Percentiles rank a stretch among this genome's conserved stretches.
Evolutionary conservation across 2,797 vertebrate genomes (phyloP).

Genomic region (Ciconia nigra): DNA sequence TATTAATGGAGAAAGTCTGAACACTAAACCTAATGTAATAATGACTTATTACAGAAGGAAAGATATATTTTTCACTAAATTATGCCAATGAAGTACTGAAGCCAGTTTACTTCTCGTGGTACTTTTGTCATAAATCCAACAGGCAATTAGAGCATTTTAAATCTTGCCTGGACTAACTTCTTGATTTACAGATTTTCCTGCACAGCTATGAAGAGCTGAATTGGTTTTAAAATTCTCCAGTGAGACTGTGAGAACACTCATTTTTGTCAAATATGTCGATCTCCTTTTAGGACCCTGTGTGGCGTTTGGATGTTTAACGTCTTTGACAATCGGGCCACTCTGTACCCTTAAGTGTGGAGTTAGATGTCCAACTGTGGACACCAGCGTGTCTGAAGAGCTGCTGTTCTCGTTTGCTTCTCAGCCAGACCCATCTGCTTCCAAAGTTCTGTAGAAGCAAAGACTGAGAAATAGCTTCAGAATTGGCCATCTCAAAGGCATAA

Average conservation of each 20-base stretch:
- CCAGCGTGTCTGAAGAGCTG: neutral
- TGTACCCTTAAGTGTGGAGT: neutral
- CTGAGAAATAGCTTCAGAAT: neutral
- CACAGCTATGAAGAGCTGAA: neutral
- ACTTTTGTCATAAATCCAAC: constrained; percentile 63
- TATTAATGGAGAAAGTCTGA: neutral
- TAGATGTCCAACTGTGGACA: neutral
- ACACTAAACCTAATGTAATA: neutral
- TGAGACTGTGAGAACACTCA: neutral
- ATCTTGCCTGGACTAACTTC: constrained; percentile 55
- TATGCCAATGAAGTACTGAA: constrained; percentile 1
- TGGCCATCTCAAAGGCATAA: neutral
- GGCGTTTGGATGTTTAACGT: neutral
- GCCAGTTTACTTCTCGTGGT: constrained; percentile 42
- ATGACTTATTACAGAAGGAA: neutral
- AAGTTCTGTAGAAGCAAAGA: neutral
- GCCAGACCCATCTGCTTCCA: neutral
- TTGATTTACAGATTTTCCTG: constrained; percentile 19
- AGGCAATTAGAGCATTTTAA: constrained; percentile 54
- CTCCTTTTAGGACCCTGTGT: neutral
- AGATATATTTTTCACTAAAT: neutral
- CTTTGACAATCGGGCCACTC: neutral
- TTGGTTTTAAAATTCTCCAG: neutral
- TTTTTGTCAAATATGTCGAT: neutral
- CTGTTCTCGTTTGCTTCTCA: neutral